phyloP scores from a whole-genome alignment of 2,888 invertebrate genomes.

The Ceramica pisi region DNA sequence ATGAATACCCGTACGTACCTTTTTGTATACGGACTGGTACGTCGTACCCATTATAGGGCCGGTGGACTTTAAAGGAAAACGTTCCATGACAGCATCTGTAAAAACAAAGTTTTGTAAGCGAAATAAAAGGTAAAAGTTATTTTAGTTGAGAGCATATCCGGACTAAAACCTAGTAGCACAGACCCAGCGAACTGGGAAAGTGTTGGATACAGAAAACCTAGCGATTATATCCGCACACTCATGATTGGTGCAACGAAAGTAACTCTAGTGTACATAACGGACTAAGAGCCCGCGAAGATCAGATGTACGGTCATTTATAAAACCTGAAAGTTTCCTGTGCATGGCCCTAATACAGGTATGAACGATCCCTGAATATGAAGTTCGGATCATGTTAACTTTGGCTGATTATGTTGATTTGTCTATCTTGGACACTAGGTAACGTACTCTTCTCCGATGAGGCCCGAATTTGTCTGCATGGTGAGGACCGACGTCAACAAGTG shows the following conservation, averaged over 20 bases:
- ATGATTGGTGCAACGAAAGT: neutral
- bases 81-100: conserved; percentile 81
- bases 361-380: no score
- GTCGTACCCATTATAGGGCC: conserved; percentile 81
- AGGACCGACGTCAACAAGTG: no score
- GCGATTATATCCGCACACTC: neutral
- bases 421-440: no score
- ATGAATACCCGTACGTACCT: conserved; percentile 74
- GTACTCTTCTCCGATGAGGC: no score
- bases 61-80: conserved; percentile 86
- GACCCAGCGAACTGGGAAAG: neutral
- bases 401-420: no score
- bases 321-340: no score
- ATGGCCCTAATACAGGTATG: no score
- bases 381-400: no score
- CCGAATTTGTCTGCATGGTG: no score
- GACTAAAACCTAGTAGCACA: neutral
- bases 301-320: no score
- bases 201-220: neutral
- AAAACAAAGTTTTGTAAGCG: conserved; percentile 28
- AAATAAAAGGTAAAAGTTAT: no score
- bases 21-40: conserved; percentile 88
- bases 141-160: neutral
- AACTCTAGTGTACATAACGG: neutral
- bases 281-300: no score